Conservation (phyloP, 2,888 invertebrate genomes). For the Eurytoma californica region DNA sequence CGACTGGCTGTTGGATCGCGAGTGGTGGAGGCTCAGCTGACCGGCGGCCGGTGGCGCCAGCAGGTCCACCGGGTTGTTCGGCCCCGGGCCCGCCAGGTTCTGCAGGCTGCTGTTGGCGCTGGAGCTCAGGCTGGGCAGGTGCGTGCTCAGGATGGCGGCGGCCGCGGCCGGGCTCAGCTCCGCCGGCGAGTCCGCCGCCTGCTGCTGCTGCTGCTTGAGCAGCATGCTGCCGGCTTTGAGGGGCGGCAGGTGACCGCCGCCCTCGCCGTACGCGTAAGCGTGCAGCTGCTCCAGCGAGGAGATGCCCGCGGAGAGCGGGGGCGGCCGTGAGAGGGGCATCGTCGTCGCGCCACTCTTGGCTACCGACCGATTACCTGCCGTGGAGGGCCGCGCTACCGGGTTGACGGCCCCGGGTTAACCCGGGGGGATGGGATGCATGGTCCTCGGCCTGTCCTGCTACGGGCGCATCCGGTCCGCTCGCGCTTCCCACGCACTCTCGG, state of each 20-base stretch:
- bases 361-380: neutral
- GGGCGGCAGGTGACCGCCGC: slow-evolving; percentile 47
- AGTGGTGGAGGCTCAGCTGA: slow-evolving; percentile 55
- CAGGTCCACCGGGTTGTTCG: slow-evolving; percentile 61
- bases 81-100: slow-evolving; percentile 60
- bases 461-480: neutral
- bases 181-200: neutral
- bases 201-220: slow-evolving; percentile 74
- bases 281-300: slow-evolving; percentile 47
- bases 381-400: neutral
- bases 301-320: slow-evolving; percentile 44
- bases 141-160: neutral
- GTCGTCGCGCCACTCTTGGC: neutral
- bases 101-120: slow-evolving; percentile 69
- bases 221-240: slow-evolving; percentile 73
- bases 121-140: slow-evolving; percentile 66
- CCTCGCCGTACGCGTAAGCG: slow-evolving; percentile 32
- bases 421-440: neutral
- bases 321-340: slow-evolving; percentile 53
- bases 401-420: neutral
- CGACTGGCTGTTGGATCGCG: slow-evolving; percentile 58
- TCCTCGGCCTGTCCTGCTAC: too few species aligned
- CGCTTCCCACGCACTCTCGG: neutral
- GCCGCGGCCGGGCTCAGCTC: neutral
- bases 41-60: slow-evolving; percentile 52